phyloP scores from a whole-genome alignment of 2,797 vertebrate genomes.

The Pelobates cultripes region DNA sequence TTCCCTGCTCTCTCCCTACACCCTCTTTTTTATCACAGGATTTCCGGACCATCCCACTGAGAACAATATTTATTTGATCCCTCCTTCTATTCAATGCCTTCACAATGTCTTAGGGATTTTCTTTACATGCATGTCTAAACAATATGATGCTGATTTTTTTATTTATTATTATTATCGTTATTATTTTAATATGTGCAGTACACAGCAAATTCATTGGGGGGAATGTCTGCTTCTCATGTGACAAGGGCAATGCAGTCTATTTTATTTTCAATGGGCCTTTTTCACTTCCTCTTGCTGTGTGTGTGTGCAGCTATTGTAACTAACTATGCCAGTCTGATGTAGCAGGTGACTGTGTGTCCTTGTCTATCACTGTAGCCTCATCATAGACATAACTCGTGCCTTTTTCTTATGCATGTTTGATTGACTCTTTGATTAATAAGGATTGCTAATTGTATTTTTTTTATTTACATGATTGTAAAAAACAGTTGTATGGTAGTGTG shows the following conservation, averaged over 20 bases:
- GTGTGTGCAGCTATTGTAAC: not conserved
- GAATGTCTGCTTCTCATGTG: too few species aligned
- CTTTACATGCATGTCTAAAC: not conserved
- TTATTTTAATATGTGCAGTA: too few species aligned
- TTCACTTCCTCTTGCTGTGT: not conserved
- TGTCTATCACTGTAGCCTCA: not conserved
- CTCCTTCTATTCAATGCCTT: constrained; percentile 11
- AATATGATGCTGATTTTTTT: not conserved
- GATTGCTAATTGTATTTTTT: too few species aligned
- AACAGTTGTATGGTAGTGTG: too few species aligned
- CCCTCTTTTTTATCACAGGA: constrained; percentile 67
- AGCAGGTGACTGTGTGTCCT: not conserved
- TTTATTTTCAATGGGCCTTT: not conserved
- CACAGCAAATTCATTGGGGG: too few species aligned
- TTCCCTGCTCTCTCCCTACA: constrained; percentile 31
- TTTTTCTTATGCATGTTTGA: too few species aligned
- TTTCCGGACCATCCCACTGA: constrained; percentile 61
- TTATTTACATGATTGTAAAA: too few species aligned
- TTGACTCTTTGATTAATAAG: too few species aligned
- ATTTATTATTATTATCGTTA: too few species aligned
- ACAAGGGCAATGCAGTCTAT: not conserved
- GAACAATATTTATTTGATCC: constrained; percentile 26
- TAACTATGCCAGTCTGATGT: not conserved
- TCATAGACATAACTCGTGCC: too few species aligned
- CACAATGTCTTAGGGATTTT: constrained; percentile 7